Evolutionary conservation across 2,888 invertebrate species (phyloP).

Genomic region (Sturmia bella): DNA sequence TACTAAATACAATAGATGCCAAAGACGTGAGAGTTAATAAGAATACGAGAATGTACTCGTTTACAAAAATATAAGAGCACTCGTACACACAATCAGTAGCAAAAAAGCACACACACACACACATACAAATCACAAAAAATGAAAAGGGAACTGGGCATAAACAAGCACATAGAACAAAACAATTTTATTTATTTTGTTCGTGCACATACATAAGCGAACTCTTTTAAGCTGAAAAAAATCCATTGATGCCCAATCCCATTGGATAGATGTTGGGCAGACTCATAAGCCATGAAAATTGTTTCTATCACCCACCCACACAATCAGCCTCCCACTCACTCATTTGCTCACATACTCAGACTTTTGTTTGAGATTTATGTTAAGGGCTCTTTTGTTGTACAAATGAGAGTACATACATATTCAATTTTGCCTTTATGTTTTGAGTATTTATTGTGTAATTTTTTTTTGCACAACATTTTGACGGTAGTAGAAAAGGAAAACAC

Average conservation of each 20-base stretch:
- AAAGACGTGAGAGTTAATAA: conserved; percentile 62
- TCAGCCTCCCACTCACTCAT: conserved; percentile 44
- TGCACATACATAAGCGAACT: conserved; percentile 11
- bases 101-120: background rate
- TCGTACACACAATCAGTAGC: conserved; percentile 16
- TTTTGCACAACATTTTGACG: too few species aligned
- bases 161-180: conserved; percentile 30
- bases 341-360: conserved; percentile 4
- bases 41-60: conserved; percentile 29
- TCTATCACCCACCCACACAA: conserved; percentile 20
- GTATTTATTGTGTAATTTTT: background rate
- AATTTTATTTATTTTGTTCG: conserved; percentile 10
- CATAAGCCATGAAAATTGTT: conserved; percentile 16
- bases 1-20: conserved; percentile 61
- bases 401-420: conserved; percentile 32
- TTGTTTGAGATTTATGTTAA: conserved; percentile 49
- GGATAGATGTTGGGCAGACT: conserved; percentile 60
- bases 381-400: conserved; percentile 37
- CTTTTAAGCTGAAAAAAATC: conserved; percentile 18
- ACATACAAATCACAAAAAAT: background rate
- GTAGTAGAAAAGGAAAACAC: too few species aligned
- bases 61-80: conserved; percentile 32
- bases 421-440: background rate
- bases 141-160: conserved; percentile 20
- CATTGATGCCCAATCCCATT: conserved; percentile 67